A percentile compares a stretch with the other conserved stretches of the same genome.
These are phyloP conservation scores for Mesorhabditis spiculigera DNA, from an alignment of 2,888 invertebrate genomes.

Conservation along the genomic window DNA sequence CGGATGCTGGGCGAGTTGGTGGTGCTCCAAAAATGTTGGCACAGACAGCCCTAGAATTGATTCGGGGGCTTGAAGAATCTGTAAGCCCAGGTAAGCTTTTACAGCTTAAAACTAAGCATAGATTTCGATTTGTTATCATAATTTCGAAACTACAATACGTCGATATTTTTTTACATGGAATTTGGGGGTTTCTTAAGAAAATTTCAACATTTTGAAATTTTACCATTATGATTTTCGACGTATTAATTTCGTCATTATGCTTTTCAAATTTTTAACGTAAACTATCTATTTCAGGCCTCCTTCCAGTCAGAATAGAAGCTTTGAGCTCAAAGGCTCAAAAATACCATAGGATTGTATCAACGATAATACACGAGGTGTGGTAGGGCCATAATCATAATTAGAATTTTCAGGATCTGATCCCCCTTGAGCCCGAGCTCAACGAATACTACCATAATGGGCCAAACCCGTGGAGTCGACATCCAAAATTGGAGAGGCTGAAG, in stretches of 20 bases:
- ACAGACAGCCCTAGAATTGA: slow-evolving; percentile 26
- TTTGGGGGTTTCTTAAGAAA: no score
- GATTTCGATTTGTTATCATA: not conserved
- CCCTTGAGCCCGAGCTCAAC: slow-evolving; percentile 58
- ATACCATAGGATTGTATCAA: slow-evolving; percentile 58
- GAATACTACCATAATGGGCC: slow-evolving; percentile 44
- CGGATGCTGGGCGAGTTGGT: slow-evolving; percentile 32
- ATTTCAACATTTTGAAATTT: no score
- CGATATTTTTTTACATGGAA: no score
- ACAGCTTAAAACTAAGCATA: not conserved
- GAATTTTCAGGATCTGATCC: slow-evolving; percentile 56
- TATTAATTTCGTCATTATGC: no score
- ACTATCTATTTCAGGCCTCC: slow-evolving; percentile 34
- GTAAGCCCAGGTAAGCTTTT: slow-evolving; percentile 22
- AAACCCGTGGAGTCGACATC: slow-evolving; percentile 58
- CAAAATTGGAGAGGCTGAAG: slow-evolving; percentile 59
- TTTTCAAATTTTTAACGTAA: no score
- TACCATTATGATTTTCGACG: no score
- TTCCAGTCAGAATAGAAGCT: slow-evolving; percentile 58
- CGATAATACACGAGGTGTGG: slow-evolving; percentile 58
- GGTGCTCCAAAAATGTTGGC: slow-evolving; percentile 36
- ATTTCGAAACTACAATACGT: no score
- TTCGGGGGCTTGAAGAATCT: slow-evolving; percentile 23
- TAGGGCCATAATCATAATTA: not conserved
- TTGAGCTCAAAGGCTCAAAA: slow-evolving; percentile 59